A percentile compares a stretch with the other conserved stretches of the same genome.
These are phyloP conservation scores for Brachionus koreanus DNA, from an alignment of 1,140 invertebrate genomes.

Conservation along the genomic window DNA sequence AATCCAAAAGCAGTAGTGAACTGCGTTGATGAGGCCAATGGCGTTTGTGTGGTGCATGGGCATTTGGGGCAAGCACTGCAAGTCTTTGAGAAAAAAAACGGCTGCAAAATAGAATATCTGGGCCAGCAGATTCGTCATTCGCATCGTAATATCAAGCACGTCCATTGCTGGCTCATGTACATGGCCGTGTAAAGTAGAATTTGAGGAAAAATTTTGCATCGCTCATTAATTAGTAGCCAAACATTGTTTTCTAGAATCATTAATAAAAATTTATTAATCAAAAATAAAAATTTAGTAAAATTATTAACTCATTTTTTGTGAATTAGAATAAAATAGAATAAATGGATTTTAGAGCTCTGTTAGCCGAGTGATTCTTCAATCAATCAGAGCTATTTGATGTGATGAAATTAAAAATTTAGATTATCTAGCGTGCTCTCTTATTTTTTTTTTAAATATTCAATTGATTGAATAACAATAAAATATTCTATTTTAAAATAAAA, in stretches of 20 bases:
- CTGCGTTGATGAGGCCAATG: background rate
- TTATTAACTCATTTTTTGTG: no score
- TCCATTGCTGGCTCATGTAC: background rate
- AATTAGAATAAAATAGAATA: no score
- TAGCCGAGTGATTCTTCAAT: no score
- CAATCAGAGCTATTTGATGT: background rate
- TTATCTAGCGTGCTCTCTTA: background rate
- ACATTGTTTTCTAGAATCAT: background rate
- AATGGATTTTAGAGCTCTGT: no score
- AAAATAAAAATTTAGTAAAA: background rate
- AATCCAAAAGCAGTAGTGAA: slow-evolving; percentile 15
- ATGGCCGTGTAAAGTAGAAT: background rate
- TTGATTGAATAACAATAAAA: background rate
- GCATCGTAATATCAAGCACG: background rate
- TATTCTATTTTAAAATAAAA: background rate
- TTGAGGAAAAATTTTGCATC: background rate
- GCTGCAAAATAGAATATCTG: background rate
- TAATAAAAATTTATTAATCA: background rate
- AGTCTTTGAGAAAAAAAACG: background rate
- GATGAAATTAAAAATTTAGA: background rate
- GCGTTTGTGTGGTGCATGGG: slow-evolving; percentile 25
- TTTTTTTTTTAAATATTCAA: background rate
- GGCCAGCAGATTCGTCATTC: background rate
- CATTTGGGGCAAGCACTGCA: background rate
- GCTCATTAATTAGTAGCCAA: background rate